Conservation (phyloP, 2,888 invertebrate genomes). For the Acrobasis repandana region DNA sequence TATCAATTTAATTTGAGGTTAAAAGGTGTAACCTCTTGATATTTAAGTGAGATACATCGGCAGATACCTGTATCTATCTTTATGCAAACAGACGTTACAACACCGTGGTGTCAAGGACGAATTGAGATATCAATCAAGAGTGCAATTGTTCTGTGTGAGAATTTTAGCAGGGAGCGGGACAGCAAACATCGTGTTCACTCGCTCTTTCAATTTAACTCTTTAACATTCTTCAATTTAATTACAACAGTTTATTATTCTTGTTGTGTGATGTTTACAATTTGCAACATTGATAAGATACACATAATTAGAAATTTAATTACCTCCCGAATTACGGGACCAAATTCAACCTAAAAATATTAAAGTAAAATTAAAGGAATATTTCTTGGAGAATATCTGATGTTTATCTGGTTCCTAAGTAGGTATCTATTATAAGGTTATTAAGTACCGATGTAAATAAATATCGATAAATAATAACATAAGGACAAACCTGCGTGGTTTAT, state of each 20-base stretch:
- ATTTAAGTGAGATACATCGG: constrained; percentile 14
- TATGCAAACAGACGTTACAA: constrained; percentile 16
- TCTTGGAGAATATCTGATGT: too few relatives aligned
- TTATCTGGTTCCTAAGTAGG: too few relatives aligned
- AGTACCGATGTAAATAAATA: too few relatives aligned
- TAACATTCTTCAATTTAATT: not conserved
- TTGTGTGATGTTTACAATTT: not conserved
- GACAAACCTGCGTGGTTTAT: too few relatives aligned
- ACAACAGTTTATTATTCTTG: not conserved
- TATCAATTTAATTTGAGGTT: constrained; percentile 8
- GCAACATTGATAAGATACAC: too few relatives aligned
- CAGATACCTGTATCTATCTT: constrained; percentile 7
- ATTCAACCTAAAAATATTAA: too few relatives aligned
- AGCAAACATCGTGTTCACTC: not conserved
- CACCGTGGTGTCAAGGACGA: constrained; percentile 17
- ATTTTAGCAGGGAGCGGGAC: constrained; percentile 12
- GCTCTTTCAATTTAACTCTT: too few relatives aligned
- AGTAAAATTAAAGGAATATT: too few relatives aligned
- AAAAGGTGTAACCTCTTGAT: constrained; percentile 17
- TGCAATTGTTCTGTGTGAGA: constrained; percentile 18
- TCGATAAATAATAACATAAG: too few relatives aligned
- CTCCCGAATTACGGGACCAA: too few relatives aligned
- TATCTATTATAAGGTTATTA: too few relatives aligned
- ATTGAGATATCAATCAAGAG: constrained; percentile 21
- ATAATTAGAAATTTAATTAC: too few relatives aligned